Evolutionary conservation across 2,113 vertebrate genomes (phyloP), one percentile per base, ranked within the genome.

Genomic region (Mastomys natalensis): DNA sequence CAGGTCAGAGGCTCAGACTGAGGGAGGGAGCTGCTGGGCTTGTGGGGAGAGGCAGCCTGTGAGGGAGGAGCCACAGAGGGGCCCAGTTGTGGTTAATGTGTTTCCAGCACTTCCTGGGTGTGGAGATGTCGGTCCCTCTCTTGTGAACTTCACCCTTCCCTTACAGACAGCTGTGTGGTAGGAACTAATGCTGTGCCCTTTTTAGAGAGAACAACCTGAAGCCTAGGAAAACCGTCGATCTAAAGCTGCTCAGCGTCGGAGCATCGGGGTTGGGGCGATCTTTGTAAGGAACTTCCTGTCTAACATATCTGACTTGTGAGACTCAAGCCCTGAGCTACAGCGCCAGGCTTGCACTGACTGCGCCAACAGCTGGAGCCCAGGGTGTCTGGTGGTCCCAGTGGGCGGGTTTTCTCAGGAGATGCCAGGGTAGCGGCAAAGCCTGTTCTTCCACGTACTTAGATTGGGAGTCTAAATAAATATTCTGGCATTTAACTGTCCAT

Each of bases 31-130:
- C 74, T 9, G 1, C 19, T 5, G 34, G 17, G 37, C 60, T 45
- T 66, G 51, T 5, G 2, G 6, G 26, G 11, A 34, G 64, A 26
- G 55, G 74, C n/a, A 40, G 74, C 64, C n/a, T 31, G 40, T 19
- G 12, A 34, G 26, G 13, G 10, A 29, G 22, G 13, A 34, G 55
- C 22, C 17, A 34, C 34, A 2, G 4, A 58, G 11, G 45, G 22
- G 34, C 21, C 19, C 1, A 1, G 7, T 1, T 8, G 60, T 4
- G 66, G 73, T 45, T 22, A 9, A 26, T 0, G 1, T 1, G 15
- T 13, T 5, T 13, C 1, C n/a, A 43, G 70, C 7, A 51, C 31
- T 72, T 43, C 51, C 58, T 62, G 89, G 43, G 22, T 8, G 45
- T 8, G 29, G n/a, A n/a, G n/a, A n/a, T n/a, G n/a, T n/a, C n/a